Evolutionary conservation across 2,888 invertebrate genomes (phyloP).

Genomic region (Agrochola lychnidis): DNA sequence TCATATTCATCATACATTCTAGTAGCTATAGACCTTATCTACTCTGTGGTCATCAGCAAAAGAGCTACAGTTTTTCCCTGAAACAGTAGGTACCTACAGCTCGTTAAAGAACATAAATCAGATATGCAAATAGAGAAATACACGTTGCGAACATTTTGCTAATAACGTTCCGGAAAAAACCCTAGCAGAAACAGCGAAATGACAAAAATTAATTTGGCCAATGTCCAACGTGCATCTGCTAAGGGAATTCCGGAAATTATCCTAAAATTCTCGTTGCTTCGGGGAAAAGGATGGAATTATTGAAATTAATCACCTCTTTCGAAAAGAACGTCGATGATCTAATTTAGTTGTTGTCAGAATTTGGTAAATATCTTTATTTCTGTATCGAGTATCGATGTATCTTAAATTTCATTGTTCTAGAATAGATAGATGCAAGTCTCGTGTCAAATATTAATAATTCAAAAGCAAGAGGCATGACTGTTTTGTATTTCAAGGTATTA

Average conservation of each 20-base stretch:
- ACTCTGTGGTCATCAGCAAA: neutral
- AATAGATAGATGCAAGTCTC: neutral
- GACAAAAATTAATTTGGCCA: conserved; percentile 59
- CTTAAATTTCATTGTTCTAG: neutral
- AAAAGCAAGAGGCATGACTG: too few species aligned
- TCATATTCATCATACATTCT: neutral
- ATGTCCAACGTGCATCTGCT: conserved; percentile 44
- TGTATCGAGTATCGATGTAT: neutral
- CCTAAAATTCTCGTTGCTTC: neutral
- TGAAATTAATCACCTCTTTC: neutral
- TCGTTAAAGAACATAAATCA: conserved; percentile 19
- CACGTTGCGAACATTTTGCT: conserved; percentile 46
- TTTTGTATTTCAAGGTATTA: neutral
- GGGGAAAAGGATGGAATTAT: conserved; percentile 3
- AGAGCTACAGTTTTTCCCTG: neutral
- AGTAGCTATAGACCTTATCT: too few species aligned
- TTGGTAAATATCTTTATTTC: neutral
- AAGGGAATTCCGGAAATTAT: conserved; percentile 33
- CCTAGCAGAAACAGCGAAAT: conserved; percentile 36
- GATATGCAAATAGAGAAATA: conserved; percentile 34
- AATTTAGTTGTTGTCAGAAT: neutral
- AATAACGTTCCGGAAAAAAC: conserved; percentile 44
- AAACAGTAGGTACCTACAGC: neutral
- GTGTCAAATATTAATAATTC: neutral
- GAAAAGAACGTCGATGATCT: neutral